phyloP scores from a whole-genome alignment of 2,113 vertebrate genomes.

The Nestor notabilis region DNA sequence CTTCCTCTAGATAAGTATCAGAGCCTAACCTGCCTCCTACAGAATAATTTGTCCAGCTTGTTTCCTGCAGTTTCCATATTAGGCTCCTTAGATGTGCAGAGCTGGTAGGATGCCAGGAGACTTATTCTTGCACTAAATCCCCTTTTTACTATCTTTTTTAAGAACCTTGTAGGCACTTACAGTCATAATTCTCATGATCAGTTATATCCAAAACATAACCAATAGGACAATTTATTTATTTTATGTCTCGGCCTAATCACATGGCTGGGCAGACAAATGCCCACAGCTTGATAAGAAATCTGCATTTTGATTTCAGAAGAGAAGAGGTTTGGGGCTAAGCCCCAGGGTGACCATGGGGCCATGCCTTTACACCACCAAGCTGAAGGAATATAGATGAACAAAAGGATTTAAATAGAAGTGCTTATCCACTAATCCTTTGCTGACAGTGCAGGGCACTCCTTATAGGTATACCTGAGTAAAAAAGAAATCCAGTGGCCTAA shows the following conservation, averaged over 20 bases:
- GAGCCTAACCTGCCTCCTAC: not conserved
- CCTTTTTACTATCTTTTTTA: not conserved
- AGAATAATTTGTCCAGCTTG: not conserved
- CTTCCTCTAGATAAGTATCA: slow-evolving; percentile 43
- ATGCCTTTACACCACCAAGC: not conserved
- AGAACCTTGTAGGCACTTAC: not conserved
- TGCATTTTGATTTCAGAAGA: not conserved
- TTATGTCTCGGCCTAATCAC: not conserved
- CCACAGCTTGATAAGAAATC: not conserved
- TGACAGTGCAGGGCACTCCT: not conserved
- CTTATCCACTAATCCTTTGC: not conserved
- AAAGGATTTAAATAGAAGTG: not conserved
- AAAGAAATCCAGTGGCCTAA: not conserved
- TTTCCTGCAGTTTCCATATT: not conserved
- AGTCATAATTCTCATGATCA: not conserved
- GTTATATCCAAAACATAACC: not conserved
- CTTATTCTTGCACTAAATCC: not conserved
- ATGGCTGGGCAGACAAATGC: not conserved
- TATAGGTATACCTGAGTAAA: not conserved
- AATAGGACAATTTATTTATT: not conserved
- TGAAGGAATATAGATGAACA: not conserved
- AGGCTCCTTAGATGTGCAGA: not conserved
- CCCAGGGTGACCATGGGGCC: not conserved
- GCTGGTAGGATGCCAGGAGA: not conserved
- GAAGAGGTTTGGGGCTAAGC: not conserved